Evolutionary conservation across 92 coral and sea anemone species (phyloP), one percentile per base, ranked within the genome.

Genomic region (Porites rus): DNA sequence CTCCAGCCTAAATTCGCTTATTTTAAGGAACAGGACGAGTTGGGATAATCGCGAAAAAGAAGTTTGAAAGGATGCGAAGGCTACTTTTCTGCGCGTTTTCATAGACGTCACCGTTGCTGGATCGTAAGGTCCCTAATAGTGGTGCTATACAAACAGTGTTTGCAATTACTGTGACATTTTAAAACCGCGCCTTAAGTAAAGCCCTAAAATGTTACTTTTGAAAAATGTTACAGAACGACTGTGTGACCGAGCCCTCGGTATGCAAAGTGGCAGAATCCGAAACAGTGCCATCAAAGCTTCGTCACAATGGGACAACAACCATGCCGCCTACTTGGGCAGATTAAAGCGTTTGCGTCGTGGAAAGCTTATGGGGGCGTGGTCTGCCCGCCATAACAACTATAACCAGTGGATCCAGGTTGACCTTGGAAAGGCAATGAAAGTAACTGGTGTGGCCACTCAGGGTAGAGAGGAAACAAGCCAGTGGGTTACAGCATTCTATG

Each of bases 361-460:
- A 6, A 73, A 65, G 13, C 60, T 66, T 13, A 76, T 76, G 88
- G 88, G 88, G 19, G 93, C 93, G 21, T 92, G 95, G 95, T 58
- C 69, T 59, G 86, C 95, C 31, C 82, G 75, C 43, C 74, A 75
- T 20, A 89, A 86, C 91, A 92, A 89, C 78, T 17, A 78, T 66
- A 74, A 86, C 28, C 93, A 92, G 65, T 92, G 89, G 88, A 65
- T 92, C 51, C 93, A 89, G 58, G 89, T 90, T 24, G 89, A 92
- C 87, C 88, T 92, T 53, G 69, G 70, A 17, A 71, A 74, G 72
- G 51, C 93, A 9, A 78, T 75, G 77, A 89, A 88, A 88, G 72
- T 92, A 56, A 91, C 91, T 10, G 86, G 95, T 14, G 25, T 92
- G 20, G 93, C 93, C 13, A 92, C 91, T 17, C 95, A 92, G 69